A percentile compares a stretch with the other conserved stretches of the same genome.
Evolutionary conservation across 2,797 vertebrate species (phyloP).

Genomic region (Morus bassanus): DNA sequence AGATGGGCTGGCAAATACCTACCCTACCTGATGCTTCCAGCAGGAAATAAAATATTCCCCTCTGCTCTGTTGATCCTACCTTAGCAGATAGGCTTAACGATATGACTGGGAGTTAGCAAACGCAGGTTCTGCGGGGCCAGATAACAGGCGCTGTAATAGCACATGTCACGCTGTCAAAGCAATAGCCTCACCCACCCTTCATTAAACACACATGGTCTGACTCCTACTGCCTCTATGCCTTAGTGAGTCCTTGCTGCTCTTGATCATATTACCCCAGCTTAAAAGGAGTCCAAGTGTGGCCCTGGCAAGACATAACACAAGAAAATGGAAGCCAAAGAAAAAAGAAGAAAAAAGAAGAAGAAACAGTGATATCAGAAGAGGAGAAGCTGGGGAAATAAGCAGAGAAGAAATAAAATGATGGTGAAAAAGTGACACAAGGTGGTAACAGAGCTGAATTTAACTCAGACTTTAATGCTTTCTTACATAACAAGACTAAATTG

Average conservation of each 20-base stretch:
- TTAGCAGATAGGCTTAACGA: background rate
- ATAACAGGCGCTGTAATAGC: background rate
- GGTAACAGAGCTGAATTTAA: background rate
- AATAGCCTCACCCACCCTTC: background rate
- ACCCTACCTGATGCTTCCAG: background rate
- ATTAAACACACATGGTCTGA: accelerated
- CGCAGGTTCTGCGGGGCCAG: background rate
- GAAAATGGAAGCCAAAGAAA: background rate
- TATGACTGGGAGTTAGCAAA: background rate
- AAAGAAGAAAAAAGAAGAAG: too few species aligned
- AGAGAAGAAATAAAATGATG: background rate
- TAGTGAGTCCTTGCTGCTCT: background rate
- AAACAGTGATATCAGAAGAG: background rate
- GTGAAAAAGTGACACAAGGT: background rate
- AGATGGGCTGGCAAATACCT: background rate
- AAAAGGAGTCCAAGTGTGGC: background rate
- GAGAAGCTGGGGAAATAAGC: background rate
- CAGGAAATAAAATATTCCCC: background rate
- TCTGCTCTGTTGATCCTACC: background rate
- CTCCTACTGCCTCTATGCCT: background rate
- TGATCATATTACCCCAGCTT: background rate
- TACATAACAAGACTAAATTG: background rate
- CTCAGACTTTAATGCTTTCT: background rate
- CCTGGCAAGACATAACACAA: background rate
- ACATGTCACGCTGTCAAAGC: background rate